Conservation (phyloP, 2,113 vertebrate species). For the Coptodon bakossiorum region DNA sequence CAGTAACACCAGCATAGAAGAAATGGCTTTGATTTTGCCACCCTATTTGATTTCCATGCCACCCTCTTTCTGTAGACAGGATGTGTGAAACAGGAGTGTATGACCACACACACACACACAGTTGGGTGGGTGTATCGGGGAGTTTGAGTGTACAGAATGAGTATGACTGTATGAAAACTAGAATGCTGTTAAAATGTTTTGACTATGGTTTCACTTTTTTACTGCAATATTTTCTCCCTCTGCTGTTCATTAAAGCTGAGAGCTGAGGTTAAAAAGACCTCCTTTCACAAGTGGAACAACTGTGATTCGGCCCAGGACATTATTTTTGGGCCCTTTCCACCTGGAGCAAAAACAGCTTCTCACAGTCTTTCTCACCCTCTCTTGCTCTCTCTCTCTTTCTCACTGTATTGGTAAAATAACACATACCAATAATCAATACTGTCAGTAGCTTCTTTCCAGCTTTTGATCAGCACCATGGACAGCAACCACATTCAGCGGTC, state of each 20-base stretch:
- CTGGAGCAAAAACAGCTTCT: neutral
- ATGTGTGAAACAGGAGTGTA: neutral
- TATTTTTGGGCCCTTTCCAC: neutral
- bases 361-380: neutral
- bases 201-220: neutral
- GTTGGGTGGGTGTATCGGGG: neutral
- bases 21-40: neutral
- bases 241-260: no score
- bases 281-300: neutral
- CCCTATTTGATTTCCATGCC: neutral
- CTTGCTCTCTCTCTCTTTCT: no score
- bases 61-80: neutral
- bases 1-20: neutral
- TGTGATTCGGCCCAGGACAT: neutral
- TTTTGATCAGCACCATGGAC: neutral
- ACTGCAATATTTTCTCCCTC: neutral
- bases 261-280: neutral
- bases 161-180: neutral
- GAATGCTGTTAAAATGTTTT: neutral
- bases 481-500: neutral
- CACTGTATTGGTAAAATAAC: neutral
- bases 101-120: neutral
- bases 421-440: neutral
- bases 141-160: neutral
- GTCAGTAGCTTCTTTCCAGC: neutral